Conservation (phyloP, 2,888 invertebrate genomes). For the Lasioglossum villosulum region DNA sequence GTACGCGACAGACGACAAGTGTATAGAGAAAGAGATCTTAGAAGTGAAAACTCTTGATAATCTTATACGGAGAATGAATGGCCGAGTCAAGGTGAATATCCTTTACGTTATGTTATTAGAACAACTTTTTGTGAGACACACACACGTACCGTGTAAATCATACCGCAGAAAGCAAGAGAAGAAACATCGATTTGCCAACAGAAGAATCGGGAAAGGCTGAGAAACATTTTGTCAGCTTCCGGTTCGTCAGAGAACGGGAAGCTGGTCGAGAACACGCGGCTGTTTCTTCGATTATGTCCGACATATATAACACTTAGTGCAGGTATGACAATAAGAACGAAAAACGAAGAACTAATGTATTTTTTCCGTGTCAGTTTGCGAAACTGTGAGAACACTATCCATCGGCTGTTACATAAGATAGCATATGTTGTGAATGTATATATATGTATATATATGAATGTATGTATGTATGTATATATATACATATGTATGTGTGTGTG, state of each 20-base stretch:
- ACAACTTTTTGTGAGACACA: not conserved
- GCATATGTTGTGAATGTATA: slow-evolving; percentile 19
- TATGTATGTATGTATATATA: not conserved
- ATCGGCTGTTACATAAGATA: slow-evolving; percentile 21
- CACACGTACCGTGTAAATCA: slow-evolving; percentile 12
- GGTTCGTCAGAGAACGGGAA: slow-evolving; percentile 50
- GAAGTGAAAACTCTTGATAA: slow-evolving; percentile 65
- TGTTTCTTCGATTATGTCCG: slow-evolving; percentile 67
- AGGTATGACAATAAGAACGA: slow-evolving; percentile 44
- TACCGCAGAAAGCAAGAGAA: slow-evolving; percentile 61
- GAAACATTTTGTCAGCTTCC: slow-evolving; percentile 50
- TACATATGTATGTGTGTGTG: not conserved
- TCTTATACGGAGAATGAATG: slow-evolving; percentile 62
- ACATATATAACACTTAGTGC: slow-evolving; percentile 40
- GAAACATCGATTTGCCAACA: slow-evolving; percentile 65
- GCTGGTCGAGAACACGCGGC: slow-evolving; percentile 65
- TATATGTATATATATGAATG: not conserved
- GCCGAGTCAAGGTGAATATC: slow-evolving; percentile 64
- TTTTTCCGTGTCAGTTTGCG: not conserved
- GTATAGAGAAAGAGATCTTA: slow-evolving; percentile 53
- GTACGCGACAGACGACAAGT: slow-evolving; percentile 25
- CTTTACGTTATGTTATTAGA: not conserved
- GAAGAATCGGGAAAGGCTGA: slow-evolving; percentile 68
- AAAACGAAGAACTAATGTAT: slow-evolving; percentile 14
- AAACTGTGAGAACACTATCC: slow-evolving; percentile 12